Base-by-base conservation (phyloP, 2,797 vertebrate species). In the Decapterus maruadsi region DNA sequence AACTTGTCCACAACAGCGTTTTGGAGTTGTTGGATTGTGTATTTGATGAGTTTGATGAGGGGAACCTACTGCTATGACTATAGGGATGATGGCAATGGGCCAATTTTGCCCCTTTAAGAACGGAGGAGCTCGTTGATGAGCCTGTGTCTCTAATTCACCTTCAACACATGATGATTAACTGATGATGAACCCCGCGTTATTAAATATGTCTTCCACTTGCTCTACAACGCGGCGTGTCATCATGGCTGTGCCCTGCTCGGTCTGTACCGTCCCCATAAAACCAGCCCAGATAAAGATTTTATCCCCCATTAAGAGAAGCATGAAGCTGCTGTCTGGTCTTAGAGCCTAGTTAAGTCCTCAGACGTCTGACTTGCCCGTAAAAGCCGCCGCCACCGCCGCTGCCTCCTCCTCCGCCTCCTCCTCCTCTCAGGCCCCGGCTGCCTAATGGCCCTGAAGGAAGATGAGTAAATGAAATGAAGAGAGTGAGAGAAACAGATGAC, bases 311-410 rank as follows among this genome's bases (percentile, higher is more conserved):
- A 89, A 80, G 59, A 45, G 46, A 73, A 64, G 51, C 66, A 77
- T 56, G 62, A 79, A 70, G 76, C 80, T n/a, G 59, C 68, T 68
- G 60, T 81, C 87, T 83, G 45, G 2, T 85, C 56, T 29, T 64
- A 68, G 72, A 81, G 81, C 67, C 84, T 72, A 73, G 86, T 92
- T 90, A 90, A 90, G 86, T 78, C 87, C 55, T 87, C 76, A 85
- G 82, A 85, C 48, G 45, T 90, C 84, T 77, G 84, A 26, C 66
- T 29, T n/a, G 9, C 74, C 85, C 63, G 79, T 87, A 77, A 83
- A 81, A 82, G 64, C 64, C 38, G 10, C 69, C 5, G 65, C 78
- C 31, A 34, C 31, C 31, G 4, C 31, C 31, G 31, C 26, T 26
- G 1, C 26, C 26, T 26, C 26, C 26, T 26, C 26, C 26, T 26